Base-by-base conservation (phyloP, 2,888 invertebrate genomes). In the Cyaniris semiargus region DNA sequence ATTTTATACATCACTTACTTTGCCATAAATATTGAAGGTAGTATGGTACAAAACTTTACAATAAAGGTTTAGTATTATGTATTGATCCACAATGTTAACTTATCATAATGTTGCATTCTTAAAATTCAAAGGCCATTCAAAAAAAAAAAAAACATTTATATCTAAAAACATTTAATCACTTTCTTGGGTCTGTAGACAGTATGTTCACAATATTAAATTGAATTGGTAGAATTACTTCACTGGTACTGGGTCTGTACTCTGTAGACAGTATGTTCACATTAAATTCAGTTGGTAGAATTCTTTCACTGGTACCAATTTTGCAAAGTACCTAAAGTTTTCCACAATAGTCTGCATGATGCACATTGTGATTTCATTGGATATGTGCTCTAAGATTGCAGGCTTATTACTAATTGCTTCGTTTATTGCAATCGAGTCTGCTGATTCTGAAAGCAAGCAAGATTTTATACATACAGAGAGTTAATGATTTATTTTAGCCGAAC, bases 261-360 rank as follows among this genome's bases (percentile, higher is more conserved):
- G 53, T 18, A 5, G 53, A 18, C 18, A 53, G 53, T 53, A 15
- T 38, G 8, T 44, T 76, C 70, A 70, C 15, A 58, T 76, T 38
- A 23, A n/a, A 38, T 70, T 48, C 15, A 38, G 66, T 53, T 44
- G 2, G 23, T 93, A 94, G 82, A 90, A 94, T 79, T 90, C 84
- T 81, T 86, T 91, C 21, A 91, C 87, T 76, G 93, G 91, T 72
- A 92, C 86, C 79, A 81, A 86, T 76, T 83, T 85, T 3, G 89
- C 85, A 81, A 94, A 94, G 72, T 89, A 80, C 86, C 92, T 88
- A 79, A 93, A 89, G 80, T 94, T 94, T 76, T 93, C 93, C 1
- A 93, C 83, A n/a, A 93, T 82, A 6, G 86, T 79, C 81, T 92
- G 90, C 91, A 94, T 92, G 76, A 93, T 60, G 13, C 91, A 86